Evolutionary conservation across 2,888 invertebrate genomes (phyloP).

Genomic region (Troglohyphantes excavatus): DNA sequence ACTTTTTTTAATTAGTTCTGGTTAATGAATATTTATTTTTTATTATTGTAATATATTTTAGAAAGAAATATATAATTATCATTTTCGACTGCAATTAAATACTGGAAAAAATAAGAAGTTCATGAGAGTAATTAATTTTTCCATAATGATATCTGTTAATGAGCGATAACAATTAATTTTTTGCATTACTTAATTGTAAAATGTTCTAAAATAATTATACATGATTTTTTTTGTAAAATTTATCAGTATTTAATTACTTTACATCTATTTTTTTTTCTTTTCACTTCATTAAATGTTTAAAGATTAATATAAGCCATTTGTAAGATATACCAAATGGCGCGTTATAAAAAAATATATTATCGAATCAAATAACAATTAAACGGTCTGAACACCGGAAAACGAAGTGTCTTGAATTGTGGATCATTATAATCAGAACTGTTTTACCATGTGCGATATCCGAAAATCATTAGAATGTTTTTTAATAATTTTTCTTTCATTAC

Average conservation of each 20-base stretch:
- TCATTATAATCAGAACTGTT: slow-evolving; percentile 56
- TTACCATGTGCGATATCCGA: slow-evolving; percentile 48
- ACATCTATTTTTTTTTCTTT: slow-evolving; percentile 37
- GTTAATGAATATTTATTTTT: too few relatives aligned
- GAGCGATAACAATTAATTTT: slow-evolving; percentile 36
- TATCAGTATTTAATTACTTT: slow-evolving; percentile 19
- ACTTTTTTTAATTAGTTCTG: too few relatives aligned
- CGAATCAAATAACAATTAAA: slow-evolving; percentile 64
- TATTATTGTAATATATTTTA: too few relatives aligned
- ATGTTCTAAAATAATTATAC: slow-evolving; percentile 35
- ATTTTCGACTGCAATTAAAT: too few relatives aligned
- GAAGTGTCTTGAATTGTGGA: slow-evolving; percentile 44
- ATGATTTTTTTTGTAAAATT: not conserved
- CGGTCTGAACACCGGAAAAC: slow-evolving; percentile 30
- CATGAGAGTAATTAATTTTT: slow-evolving; percentile 36
- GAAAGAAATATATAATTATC: too few relatives aligned
- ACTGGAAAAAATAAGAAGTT: not conserved
- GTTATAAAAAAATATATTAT: not conserved
- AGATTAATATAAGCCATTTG: slow-evolving; percentile 52
- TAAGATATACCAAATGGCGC: slow-evolving; percentile 14
- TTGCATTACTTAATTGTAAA: slow-evolving; percentile 10
- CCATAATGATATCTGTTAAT: slow-evolving; percentile 34
- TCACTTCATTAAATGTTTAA: slow-evolving; percentile 42
- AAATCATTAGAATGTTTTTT: slow-evolving; percentile 70
- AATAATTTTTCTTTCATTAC: slow-evolving; percentile 32